Base-by-base conservation (phyloP, 2,888 invertebrate genomes). In the Lepidochitona cinerea region DNA sequence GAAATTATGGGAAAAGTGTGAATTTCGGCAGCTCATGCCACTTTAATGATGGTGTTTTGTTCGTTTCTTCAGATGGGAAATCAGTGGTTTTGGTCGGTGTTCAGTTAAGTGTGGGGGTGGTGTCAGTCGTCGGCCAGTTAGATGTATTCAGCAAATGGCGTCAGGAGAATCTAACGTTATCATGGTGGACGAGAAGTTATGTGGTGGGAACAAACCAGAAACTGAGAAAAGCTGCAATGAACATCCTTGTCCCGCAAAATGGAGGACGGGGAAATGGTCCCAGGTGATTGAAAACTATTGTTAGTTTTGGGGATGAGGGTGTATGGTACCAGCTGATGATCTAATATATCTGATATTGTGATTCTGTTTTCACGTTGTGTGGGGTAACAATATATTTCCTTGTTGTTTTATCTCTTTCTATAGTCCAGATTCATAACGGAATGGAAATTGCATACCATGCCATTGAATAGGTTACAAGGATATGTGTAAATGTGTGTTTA, bases 21-120 rank as follows among this genome's bases (percentile, higher is more conserved):
- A n/a, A n/a, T n/a, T n/a, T n/a, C n/a, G n/a, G n/a, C n/a, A n/a
- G n/a, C n/a, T n/a, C n/a, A n/a, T n/a, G n/a, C n/a, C n/a, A n/a
- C n/a, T n/a, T n/a, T n/a, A n/a, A n/a, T n/a, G n/a, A n/a, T 49
- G 49, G 18, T 12, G 41, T 41, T 9, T 41, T 41, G 41, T 9
- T 41, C 41, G 9, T 18, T 59, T 59, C 29, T n/a, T 4, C 4
- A 66, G 66, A 35, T 66, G 66, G 66, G 23, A 37, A 23, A 23
- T 66, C 5, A 29, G 66, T 37, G 23, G 23, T n/a, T 66, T 66
- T 37, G 66, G 66, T 5, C 35, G 35, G 5, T 66, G 66, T 37
- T 66, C 66, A 36, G 66, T 37, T 12, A 35, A 37, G 23, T 66
- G 66, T 66, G 66, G 66, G 37, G 35, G 66, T 1, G 66, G 66